Percentiles rank a stretch among this genome's conserved stretches.
phyloP scores from a whole-genome alignment of 1,140 invertebrate species.

The Wiebesia pumilae region DNA sequence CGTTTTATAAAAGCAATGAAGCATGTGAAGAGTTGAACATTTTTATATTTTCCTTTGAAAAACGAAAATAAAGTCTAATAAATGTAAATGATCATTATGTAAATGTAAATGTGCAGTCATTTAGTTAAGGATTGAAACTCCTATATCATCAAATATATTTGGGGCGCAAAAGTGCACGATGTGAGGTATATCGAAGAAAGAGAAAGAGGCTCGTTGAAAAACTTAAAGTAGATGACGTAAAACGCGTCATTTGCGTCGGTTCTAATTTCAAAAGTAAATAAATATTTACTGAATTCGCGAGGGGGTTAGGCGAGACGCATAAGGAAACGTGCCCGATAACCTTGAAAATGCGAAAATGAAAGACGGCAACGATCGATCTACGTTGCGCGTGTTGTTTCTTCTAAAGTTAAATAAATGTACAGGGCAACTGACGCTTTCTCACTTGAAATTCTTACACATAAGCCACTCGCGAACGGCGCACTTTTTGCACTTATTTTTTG shows the following conservation, averaged over 20 bases:
- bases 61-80: too few relatives aligned
- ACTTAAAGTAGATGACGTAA: neutral
- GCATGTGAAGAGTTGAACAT: too few relatives aligned
- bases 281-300: slow-evolving; percentile 10
- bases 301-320: slow-evolving; percentile 34
- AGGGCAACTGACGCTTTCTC: neutral
- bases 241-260: slow-evolving; percentile 15
- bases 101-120: too few relatives aligned
- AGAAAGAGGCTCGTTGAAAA: neutral
- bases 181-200: neutral
- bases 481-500: too few relatives aligned
- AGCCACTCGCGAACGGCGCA: neutral
- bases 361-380: slow-evolving; percentile 28
- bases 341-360: slow-evolving; percentile 45
- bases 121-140: too few relatives aligned
- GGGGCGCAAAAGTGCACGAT: neutral
- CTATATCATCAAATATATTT: neutral
- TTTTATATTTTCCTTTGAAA: too few relatives aligned
- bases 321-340: slow-evolving; percentile 8
- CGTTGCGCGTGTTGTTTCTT: slow-evolving; percentile 15
- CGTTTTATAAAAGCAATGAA: too few relatives aligned
- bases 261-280: slow-evolving; percentile 7
- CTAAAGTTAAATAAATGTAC: neutral
- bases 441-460: neutral
- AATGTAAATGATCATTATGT: too few relatives aligned